These are phyloP conservation scores for Beris morrisii DNA, from an alignment of 2,888 invertebrate genomes.

Conservation along the genomic window DNA sequence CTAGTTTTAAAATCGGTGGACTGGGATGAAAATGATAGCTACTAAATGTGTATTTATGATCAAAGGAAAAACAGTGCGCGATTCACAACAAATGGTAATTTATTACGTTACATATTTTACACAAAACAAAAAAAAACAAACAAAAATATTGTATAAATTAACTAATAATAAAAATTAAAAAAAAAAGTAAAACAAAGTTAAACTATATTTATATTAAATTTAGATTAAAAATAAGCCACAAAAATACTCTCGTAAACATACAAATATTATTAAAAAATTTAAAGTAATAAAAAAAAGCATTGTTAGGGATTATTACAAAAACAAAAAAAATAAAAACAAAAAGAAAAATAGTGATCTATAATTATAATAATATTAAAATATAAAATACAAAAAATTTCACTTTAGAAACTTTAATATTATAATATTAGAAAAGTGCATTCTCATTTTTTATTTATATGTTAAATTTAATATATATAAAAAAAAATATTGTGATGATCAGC, in stretches of 20 bases:
- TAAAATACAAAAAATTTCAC: constrained; percentile 15
- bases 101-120: constrained; percentile 17
- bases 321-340: constrained; percentile 1
- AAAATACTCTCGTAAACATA: constrained; percentile 31
- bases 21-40: constrained; percentile 56
- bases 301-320: constrained; percentile 29
- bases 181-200: constrained; percentile 24
- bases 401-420: constrained; percentile 24
- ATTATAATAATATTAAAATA: constrained; percentile 20
- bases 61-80: background rate
- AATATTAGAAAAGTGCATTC: constrained; percentile 29
- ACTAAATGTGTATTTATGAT: constrained; percentile 42
- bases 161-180: background rate
- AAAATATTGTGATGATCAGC: too few relatives aligned
- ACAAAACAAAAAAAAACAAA: constrained; percentile 10
- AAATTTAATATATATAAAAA: too few relatives aligned
- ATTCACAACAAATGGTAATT: constrained; percentile 9
- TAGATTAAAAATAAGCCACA: constrained; percentile 30
- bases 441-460: constrained; percentile 11
- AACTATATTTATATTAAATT: constrained; percentile 34
- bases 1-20: constrained; percentile 55
- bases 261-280: constrained; percentile 29
- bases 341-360: constrained; percentile 29
- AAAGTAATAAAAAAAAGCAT: constrained; percentile 22
- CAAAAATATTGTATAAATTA: constrained; percentile 27